A percentile compares a stretch with the other conserved stretches of the same genome.
phyloP scores from a whole-genome alignment of 2,888 invertebrate species.

The Caenorhabditis angaria region DNA sequence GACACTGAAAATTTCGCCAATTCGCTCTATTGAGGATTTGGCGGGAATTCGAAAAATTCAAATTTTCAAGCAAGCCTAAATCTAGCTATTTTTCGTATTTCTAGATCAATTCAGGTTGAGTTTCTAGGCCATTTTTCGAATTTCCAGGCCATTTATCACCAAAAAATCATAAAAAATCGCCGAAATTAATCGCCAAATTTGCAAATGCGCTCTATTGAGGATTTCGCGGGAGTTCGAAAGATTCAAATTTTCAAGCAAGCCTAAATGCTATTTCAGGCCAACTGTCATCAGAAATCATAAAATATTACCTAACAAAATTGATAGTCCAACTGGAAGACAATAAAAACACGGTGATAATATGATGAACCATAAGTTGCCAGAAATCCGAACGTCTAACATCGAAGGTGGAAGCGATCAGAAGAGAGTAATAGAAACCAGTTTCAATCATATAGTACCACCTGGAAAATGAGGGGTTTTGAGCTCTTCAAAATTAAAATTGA shows the following conservation, averaged over 20 bases:
- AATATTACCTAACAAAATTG: constrained; percentile 51
- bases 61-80: too few species aligned
- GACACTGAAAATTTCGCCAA: too few species aligned
- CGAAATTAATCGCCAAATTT: too few species aligned
- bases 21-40: background rate
- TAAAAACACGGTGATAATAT: constrained; percentile 74
- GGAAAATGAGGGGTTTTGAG: constrained; percentile 3
- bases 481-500: background rate
- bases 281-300: background rate
- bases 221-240: constrained; percentile 10
- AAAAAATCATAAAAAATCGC: too few species aligned
- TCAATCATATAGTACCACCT: constrained; percentile 75
- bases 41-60: too few species aligned
- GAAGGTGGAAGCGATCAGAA: constrained; percentile 66
- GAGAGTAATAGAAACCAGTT: constrained; percentile 74
- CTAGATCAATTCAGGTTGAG: too few species aligned
- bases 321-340: constrained; percentile 73
- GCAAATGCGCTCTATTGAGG: constrained; percentile 4
- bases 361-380: constrained; percentile 74
- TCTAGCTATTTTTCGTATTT: too few species aligned
- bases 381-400: constrained; percentile 75
- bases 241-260: background rate
- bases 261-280: too few species aligned
- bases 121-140: too few species aligned
- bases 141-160: too few species aligned